Evolutionary conservation across 2,113 vertebrate species (phyloP), one percentile per base, ranked within the genome.

Genomic region (Muntiacus reevesi): DNA sequence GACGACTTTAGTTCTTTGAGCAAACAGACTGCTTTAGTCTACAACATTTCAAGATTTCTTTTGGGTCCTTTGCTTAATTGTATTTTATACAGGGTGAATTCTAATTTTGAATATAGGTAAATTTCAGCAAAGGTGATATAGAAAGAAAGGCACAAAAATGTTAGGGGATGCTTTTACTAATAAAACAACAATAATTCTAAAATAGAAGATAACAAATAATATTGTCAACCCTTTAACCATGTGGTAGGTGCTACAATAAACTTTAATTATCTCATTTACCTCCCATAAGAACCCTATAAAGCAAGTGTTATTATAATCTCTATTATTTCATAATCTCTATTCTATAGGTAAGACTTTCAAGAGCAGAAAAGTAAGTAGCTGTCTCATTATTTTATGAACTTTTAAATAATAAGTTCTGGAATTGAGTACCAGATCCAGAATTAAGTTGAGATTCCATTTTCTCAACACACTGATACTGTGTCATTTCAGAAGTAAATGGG

Each of bases 1-100:
- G 50, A 93, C 23, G 54, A 94, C 50, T 60, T 96, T 57, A 67
- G 36, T 11, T 89, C n/a, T 97, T 85, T 89, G 81, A 93, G n/a
- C 5, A 81, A 92, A 85, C 28, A 89, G 6, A 40, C 14, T 96
- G 9, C 25, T 71, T 67, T 52, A 89, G 23, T 86, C 55, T 15
- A 64, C 3, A 67, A 57, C 59, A 89, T 6, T 52, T 87, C 89
- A 57, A 94, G 43, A 71, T 83, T 96, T 89, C 12, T 50, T 43
- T 12, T 9, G 21, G 19, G 30, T 12, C 40, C 21, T 81, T 84
- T 67, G 36, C 40, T 95, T 92, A 87, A 62, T 36, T 91, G 33
- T 55, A 87, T 91, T 47, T 83, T 82, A 30, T 92, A 36, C 17
- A 91, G 87, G 36, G 47, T 79, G 91, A 94, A 86, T 21, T 89